Conservation (phyloP, 1,140 invertebrate genomes). For the Conus betulinus region DNA sequence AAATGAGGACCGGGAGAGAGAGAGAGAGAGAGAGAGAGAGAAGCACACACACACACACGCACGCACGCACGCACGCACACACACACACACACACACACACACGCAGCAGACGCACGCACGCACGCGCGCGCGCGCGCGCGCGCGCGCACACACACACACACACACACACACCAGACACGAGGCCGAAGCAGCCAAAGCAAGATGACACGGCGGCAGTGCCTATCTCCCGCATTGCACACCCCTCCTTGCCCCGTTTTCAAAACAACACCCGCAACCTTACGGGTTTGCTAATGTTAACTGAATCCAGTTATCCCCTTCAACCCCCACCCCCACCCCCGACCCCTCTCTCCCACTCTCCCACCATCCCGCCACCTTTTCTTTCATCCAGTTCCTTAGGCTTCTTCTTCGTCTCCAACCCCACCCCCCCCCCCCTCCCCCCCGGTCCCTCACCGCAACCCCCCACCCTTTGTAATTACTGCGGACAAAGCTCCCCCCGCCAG, state of each 20-base stretch:
- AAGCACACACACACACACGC: no score
- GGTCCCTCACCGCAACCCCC: not conserved
- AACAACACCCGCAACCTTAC: slow-evolving; percentile 10
- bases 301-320: not conserved
- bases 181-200: not conserved
- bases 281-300: slow-evolving; percentile 21
- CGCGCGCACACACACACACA: not conserved
- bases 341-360: not conserved
- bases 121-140: not conserved
- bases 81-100: no score
- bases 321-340: not conserved
- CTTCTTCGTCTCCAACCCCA: not conserved
- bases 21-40: no score
- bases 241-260: not conserved
- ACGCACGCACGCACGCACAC: no score
- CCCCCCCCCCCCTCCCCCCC: not conserved
- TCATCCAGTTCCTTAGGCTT: not conserved
- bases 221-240: not conserved
- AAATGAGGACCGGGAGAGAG: not conserved
- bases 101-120: not conserved
- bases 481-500: slow-evolving; percentile 36
- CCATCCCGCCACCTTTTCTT: not conserved
- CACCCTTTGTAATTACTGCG: slow-evolving; percentile 44
- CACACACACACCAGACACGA: not conserved
- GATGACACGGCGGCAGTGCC: slow-evolving; percentile 5